Base-by-base conservation (phyloP, 2,888 invertebrate genomes). In the Euclidia mi region DNA sequence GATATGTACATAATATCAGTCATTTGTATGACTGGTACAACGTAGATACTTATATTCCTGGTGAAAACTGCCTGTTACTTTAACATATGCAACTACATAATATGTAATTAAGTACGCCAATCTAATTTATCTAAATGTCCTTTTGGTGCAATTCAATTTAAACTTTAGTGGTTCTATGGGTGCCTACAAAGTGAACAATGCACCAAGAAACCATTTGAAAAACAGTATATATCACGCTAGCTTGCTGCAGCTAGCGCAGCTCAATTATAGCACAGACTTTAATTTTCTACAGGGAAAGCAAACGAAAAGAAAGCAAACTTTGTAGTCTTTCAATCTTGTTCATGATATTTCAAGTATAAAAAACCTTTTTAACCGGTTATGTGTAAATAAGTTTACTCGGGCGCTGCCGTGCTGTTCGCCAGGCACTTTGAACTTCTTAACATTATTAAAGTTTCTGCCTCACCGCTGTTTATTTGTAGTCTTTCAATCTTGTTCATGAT, bases 341-440 rank as follows among this genome's bases (percentile, higher is more conserved):
- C 40, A 11, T 7, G 25, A 7, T 40, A 40, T 40, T 40, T 40
- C 7, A 40, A 40, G 20, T 9, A n/a, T n/a, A 3, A 35, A 40
- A 32, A 49, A 40, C 2, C 31, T 29, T 0, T 46, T 38, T 12
- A 14, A 43, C 25, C n/a, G 34, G 17, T 45, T 46, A 51, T 32
- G 49, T 44, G 45, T 37, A 53, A 48, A 56, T 43, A 51, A 49
- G 42, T 43, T 45, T n/a, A 52, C 57, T 34, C 15, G 17, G 25
- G n/a, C 11, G 41, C 12, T 51, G 15, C 31, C 15, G 34, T 10
- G 37, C 18, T 40, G 20, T 51, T 25, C 38, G 47, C 43, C 20
- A 29, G 47, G 49, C 49, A 65, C 50, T 71, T 65, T 57, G 40
- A 65, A 76, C 68, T 73, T 73, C 59, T 65, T 65, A 61, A 63